Evolutionary conservation across 53 echinoderm and acorn worm genomes (phyloP).

Genomic region (Antedon mediterranea): DNA sequence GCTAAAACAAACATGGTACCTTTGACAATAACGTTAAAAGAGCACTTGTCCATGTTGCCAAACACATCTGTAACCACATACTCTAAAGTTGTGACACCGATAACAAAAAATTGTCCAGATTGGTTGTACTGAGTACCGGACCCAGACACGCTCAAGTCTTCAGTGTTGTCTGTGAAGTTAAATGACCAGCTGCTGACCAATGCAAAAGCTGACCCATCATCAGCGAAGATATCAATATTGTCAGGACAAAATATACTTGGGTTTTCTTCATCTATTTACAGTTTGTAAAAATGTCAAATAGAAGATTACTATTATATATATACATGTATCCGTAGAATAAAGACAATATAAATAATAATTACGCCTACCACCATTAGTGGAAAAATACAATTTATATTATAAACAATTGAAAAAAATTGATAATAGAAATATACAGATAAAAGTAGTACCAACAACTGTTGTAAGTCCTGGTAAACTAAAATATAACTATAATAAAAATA

Average conservation of each 20-base stretch:
- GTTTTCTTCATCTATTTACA: slow-evolving; percentile 9
- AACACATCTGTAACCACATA: not conserved
- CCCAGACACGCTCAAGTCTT: not conserved
- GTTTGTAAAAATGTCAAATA: too few species aligned
- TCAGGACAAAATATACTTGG: slow-evolving; percentile 8
- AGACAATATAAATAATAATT: too few species aligned
- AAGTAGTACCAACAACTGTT: too few species aligned
- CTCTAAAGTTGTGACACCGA: not conserved
- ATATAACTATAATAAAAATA: too few species aligned
- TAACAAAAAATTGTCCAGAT: not conserved
- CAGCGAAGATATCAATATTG: slow-evolving; percentile 4
- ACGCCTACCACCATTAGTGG: too few species aligned
- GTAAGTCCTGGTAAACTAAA: too few species aligned
- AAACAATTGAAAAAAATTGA: too few species aligned
- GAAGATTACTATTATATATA: too few species aligned
- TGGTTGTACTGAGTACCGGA: not conserved
- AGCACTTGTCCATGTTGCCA: not conserved
- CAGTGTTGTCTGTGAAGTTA: not conserved
- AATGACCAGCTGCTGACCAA: not conserved
- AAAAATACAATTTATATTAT: too few species aligned
- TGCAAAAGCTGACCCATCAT: not conserved
- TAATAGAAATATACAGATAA: too few species aligned
- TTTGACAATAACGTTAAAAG: not conserved
- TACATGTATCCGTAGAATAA: too few species aligned
- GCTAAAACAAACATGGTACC: not conserved